Evolutionary conservation across 2,797 vertebrate genomes (phyloP), one percentile per base, ranked within the genome.

Genomic region (Furcifer pardalis): DNA sequence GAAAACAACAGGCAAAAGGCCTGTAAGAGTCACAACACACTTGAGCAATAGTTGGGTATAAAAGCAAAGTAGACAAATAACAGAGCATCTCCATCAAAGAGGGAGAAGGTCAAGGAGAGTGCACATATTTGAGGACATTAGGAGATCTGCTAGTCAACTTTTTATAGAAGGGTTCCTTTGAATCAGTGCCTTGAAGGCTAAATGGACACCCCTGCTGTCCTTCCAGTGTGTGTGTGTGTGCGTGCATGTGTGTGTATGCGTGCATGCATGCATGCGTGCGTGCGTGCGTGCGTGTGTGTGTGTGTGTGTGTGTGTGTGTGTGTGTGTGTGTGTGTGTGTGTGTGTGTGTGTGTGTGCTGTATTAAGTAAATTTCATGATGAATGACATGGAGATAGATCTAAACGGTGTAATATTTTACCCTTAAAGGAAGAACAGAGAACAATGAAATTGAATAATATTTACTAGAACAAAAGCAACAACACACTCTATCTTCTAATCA

Each of bases 61-160:
- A 66, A 91, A 65, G 7, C 78, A 63, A 2, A 77, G 84, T n/a
- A 91, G 73, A 60, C 63, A 78, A 91, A 89, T 63, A 81, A 4
- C 60, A 19, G 49, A 73, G 8, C 42, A 78, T 73, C 32, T 87
- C 59, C 79, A 83, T 37, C 7, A 85, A 52, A 87, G 80, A 65
- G 46, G 19, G 4, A 84, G 0, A 0, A 77, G 19, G 52, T 19
- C 52, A 56, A 15, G 77, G 73, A 42, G 56, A 71, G 49, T 81
- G 77, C 27, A 72, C 56, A 56, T 74, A 0, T 65, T 79, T 32
- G 88, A 65, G 25, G 85, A 13, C 9, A 9, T n/a, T 73, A 32
- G 0, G 1, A 56, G 7, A 17, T 5, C 46, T 86, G 2, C 37
- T 65, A 74, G 79, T 77, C 82, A 83, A 49, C 78, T 88, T 77